phyloP scores from a whole-genome alignment of 2,113 vertebrate species.

The Taurulus bubalis region DNA sequence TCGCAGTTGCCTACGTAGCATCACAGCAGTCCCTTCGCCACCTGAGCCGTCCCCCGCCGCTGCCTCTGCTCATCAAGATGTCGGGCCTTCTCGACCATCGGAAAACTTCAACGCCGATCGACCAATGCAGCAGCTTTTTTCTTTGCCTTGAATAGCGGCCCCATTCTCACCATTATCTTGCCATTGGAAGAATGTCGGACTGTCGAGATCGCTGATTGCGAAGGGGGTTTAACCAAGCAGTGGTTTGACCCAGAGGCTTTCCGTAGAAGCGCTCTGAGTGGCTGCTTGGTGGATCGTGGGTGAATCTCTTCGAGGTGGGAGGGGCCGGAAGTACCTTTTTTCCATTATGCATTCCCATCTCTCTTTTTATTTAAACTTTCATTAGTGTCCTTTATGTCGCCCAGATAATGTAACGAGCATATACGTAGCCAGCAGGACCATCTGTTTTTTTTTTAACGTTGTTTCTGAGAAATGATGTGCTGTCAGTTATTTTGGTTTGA shows the following conservation, averaged over 20 bases:
- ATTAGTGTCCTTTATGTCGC: neutral
- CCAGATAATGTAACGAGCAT: neutral
- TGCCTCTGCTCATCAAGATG: conserved; percentile 44
- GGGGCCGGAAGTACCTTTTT: conserved; percentile 8
- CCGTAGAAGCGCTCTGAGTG: conserved; percentile 74
- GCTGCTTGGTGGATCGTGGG: neutral
- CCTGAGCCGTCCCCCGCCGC: conserved; percentile 48
- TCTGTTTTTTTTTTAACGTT: neutral
- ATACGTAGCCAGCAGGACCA: neutral
- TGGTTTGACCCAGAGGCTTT: conserved; percentile 67
- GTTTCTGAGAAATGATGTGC: neutral
- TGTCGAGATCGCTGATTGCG: conserved; percentile 20
- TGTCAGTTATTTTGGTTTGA: neutral
- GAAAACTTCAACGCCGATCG: neutral
- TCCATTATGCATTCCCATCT: neutral
- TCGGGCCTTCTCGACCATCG: conserved; percentile 8
- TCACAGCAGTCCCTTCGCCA: conserved; percentile 71
- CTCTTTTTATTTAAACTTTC: neutral
- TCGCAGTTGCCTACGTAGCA: conserved; percentile 82
- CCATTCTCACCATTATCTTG: conserved; percentile 61
- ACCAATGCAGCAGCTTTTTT: neutral
- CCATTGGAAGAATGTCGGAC: conserved; percentile 60
- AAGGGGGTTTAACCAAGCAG: conserved; percentile 49
- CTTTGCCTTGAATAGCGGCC: conserved; percentile 25
- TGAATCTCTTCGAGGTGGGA: conserved; percentile 1